These are phyloP conservation scores for Hycleus phaleratus DNA, from an alignment of 1,140 invertebrate species.

Conservation along the genomic window DNA sequence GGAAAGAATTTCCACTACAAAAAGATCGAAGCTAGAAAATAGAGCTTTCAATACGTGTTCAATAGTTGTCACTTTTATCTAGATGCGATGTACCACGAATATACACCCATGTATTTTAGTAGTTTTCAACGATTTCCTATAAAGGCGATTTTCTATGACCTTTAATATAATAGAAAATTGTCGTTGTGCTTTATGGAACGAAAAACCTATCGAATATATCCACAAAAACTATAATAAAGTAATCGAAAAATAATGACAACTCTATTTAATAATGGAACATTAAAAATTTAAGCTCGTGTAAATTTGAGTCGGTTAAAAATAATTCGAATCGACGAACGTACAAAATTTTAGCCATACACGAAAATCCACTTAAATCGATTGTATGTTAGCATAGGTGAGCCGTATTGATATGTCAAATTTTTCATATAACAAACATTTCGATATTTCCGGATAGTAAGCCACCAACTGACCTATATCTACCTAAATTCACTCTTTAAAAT, in stretches of 20 bases:
- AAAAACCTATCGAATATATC: too few relatives aligned
- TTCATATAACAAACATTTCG: slow-evolving; percentile 3
- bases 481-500: too few relatives aligned
- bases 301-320: too few relatives aligned
- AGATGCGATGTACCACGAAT: slow-evolving; percentile 1
- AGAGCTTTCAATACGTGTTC: slow-evolving; percentile 13
- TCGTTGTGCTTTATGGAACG: not conserved
- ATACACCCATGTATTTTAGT: slow-evolving; percentile 2
- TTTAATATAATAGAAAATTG: slow-evolving; percentile 4
- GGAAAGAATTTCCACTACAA: not conserved
- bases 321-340: not conserved
- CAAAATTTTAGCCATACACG: slow-evolving; percentile 9
- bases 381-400: slow-evolving; percentile 7
- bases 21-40: slow-evolving; percentile 11
- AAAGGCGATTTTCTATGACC: slow-evolving; percentile 11
- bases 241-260: too few relatives aligned
- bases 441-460: slow-evolving; percentile 7
- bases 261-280: too few relatives aligned
- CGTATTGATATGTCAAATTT: slow-evolving; percentile 5
- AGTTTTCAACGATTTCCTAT: slow-evolving; percentile 10
- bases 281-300: too few relatives aligned
- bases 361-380: slow-evolving; percentile 9
- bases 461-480: not conserved
- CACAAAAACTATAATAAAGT: too few relatives aligned
- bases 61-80: slow-evolving; percentile 13